Conservation (phyloP, 2,888 invertebrate genomes). For the Pandemis cinnamomeana region DNA sequence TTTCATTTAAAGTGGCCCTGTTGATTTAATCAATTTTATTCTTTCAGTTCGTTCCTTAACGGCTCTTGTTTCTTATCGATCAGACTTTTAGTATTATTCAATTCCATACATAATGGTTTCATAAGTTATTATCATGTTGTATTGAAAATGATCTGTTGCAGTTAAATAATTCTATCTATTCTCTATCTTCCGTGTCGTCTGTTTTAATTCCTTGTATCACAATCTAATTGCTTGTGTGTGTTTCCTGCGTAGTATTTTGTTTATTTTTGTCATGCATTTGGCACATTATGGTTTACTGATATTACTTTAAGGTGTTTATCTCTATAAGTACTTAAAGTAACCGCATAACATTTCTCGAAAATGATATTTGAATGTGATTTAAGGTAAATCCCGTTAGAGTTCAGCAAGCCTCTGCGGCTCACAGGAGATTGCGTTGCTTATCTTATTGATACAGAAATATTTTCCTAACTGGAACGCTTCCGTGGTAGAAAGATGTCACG, state of each 20-base stretch:
- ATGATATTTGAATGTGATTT: conserved; percentile 37
- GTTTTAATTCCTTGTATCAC: too few relatives aligned
- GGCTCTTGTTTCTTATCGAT: not conserved
- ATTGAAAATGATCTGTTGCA: too few relatives aligned
- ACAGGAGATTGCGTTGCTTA: conserved; percentile 67
- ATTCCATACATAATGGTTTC: not conserved
- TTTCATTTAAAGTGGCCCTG: conserved; percentile 27
- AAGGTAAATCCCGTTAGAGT: conserved; percentile 37
- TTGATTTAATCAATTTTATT: conserved; percentile 28
- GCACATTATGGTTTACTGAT: too few relatives aligned
- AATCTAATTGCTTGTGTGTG: not conserved
- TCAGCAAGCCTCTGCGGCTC: conserved; percentile 43
- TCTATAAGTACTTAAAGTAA: not conserved
- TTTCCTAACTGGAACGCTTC: conserved; percentile 53
- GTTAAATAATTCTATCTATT: too few relatives aligned
- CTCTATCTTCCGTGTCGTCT: too few relatives aligned
- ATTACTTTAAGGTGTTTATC: too few relatives aligned
- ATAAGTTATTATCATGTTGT: not conserved
- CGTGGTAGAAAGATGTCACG: conserved; percentile 49
- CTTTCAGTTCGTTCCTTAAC: not conserved
- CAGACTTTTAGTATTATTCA: conserved; percentile 1
- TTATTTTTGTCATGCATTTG: too few relatives aligned
- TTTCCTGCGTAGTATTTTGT: too few relatives aligned
- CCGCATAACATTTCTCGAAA: conserved; percentile 23
- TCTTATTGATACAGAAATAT: conserved; percentile 70